Conservation (phyloP, 2,113 vertebrate species). For the Rutilus rutilus region DNA sequence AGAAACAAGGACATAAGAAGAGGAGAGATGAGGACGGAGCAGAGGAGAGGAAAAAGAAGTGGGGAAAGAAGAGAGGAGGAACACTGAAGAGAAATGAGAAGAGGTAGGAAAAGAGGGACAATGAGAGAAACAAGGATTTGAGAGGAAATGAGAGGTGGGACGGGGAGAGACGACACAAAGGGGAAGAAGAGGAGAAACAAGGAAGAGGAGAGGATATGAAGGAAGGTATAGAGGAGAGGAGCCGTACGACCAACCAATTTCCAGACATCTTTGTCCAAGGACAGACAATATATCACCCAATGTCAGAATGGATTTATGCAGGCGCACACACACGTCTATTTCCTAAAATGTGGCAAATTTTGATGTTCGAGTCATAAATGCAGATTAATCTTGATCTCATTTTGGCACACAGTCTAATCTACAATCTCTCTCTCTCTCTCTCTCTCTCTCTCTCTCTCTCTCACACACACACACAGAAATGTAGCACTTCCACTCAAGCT, state of each 20-base stretch:
- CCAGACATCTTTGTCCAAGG: slow-evolving; percentile 29
- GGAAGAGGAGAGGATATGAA: not conserved
- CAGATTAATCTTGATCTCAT: slow-evolving; percentile 17
- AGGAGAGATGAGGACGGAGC: not conserved
- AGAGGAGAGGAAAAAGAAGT: not conserved
- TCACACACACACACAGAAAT: slow-evolving; percentile 6
- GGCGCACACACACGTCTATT: not conserved
- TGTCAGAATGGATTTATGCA: not conserved
- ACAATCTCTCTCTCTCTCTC: not conserved
- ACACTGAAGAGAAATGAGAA: not conserved
- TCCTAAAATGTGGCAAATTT: slow-evolving; percentile 33
- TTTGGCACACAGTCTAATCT: slow-evolving; percentile 4
- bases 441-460: not conserved
- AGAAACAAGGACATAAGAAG: not conserved
- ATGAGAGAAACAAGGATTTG: not conserved
- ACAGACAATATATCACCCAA: slow-evolving; percentile 28
- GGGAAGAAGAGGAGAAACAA: not conserved
- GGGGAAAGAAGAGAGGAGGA: not conserved
- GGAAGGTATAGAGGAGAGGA: not conserved
- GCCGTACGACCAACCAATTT: not conserved
- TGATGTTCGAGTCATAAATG: slow-evolving; percentile 12
- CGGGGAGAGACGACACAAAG: too few relatives aligned
- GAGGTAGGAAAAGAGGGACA: not conserved
- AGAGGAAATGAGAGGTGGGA: not conserved
- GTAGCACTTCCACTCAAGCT: slow-evolving; percentile 7